phyloP scores from a whole-genome alignment of 2,888 invertebrate species.

The Brenthis ino region DNA sequence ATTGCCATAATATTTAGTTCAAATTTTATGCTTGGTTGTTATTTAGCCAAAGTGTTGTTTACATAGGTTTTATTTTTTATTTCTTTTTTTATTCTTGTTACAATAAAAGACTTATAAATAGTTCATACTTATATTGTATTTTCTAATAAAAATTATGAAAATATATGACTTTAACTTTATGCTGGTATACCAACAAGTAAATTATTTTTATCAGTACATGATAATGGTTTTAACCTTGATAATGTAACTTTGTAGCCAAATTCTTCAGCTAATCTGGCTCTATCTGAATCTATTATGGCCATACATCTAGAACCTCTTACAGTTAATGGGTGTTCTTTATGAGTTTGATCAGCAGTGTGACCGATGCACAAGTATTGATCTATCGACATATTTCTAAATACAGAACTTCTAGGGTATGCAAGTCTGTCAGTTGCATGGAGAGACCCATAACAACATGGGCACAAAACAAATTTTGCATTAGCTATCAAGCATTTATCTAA shows the following conservation, averaged over 20 bases:
- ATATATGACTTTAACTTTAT: constrained; percentile 44
- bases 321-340: constrained; percentile 86
- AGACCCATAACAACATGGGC: constrained; percentile 97
- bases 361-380: constrained; percentile 90
- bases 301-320: constrained; percentile 92
- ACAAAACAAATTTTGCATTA: constrained; percentile 92
- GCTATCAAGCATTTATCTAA: constrained; percentile 90
- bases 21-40: constrained; percentile 21
- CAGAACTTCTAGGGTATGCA: constrained; percentile 90
- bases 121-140: constrained; percentile 41
- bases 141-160: constrained; percentile 36
- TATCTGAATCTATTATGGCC: constrained; percentile 93
- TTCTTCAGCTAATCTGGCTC: constrained; percentile 88
- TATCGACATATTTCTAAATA: constrained; percentile 72
- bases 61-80: not conserved
- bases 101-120: constrained; percentile 37
- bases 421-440: constrained; percentile 91
- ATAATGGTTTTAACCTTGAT: constrained; percentile 88
- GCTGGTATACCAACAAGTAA: constrained; percentile 86
- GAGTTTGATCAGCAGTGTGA: constrained; percentile 96
- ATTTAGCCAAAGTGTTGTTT: constrained; percentile 15
- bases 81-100: constrained; percentile 24
- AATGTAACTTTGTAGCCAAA: constrained; percentile 89
- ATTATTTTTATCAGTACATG: constrained; percentile 96
- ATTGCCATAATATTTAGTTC: constrained; percentile 18